Evolutionary conservation across 2,888 invertebrate species (phyloP), one percentile per base, ranked within the genome.

Genomic region (Rambutsinella grinnellia): DNA sequence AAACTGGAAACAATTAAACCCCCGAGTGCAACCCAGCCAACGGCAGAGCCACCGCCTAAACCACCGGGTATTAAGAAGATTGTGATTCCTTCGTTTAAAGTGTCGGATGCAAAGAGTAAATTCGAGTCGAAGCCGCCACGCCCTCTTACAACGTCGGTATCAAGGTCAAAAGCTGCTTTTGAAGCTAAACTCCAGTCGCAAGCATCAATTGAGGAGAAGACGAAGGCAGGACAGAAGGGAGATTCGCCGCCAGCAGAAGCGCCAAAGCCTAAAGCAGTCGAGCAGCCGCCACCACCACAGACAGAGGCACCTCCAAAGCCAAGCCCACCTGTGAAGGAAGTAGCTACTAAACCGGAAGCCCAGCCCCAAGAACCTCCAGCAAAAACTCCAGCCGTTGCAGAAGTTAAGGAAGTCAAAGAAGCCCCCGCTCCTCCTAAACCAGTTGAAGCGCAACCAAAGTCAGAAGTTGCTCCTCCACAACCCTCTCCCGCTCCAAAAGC

Each of bases 81-180:
- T 62, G 91, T 93, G 81, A 92, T 94, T 85, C 93, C 94, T 28
- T 90, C 90, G 36, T 93, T 94, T 17, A 94, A 93, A 86, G 94
- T 95, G 0, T 94, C 93, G 65, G 94, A 93, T 85, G 94, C 93
- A 83, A 95, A 94, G 84, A 93, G 93, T 84, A 94, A 93, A 84
- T 95, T 94, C 74, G 83, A 83, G 56, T 51, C 71, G 1, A 82
- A 81, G 53, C 81, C 83, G 3, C 81, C 82, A 26, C 72, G 80
- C 27, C 82, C 82, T 3, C 65, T 82, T 0, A 77, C 67, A 15
- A 57, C 71, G 0, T 77, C 80, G 1, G 58, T 75, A 8, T 80
- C 80, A 0, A 66, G 75, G 21, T 70, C 70, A n/a, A 80, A 68
- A 21, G 80, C 80, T 27, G 80, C 78, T 19, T 76, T 78, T 49